These are phyloP conservation scores for Pipistrellus nathusii DNA, from an alignment of 2,797 vertebrate species.

Conservation along the genomic window DNA sequence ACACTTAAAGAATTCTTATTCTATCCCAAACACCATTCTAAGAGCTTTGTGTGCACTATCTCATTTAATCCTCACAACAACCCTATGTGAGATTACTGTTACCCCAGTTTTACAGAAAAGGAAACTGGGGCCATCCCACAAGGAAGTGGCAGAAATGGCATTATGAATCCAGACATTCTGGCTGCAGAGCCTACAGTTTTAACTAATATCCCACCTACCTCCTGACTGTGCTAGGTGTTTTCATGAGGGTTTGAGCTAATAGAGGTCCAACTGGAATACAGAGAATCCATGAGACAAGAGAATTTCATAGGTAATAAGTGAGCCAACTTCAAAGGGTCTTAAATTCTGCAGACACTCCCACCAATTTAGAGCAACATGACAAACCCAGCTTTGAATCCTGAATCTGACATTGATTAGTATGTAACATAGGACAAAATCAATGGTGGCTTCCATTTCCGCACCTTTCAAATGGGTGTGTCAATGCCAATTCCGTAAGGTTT, in stretches of 20 bases:
- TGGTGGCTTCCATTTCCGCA: background rate
- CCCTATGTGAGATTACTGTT: background rate
- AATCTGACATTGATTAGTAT: conserved; percentile 33
- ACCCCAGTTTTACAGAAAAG: background rate
- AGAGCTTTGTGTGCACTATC: background rate
- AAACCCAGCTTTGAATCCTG: background rate
- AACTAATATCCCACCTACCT: conserved; percentile 4
- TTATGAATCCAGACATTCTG: background rate
- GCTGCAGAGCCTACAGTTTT: background rate
- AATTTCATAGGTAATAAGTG: background rate
- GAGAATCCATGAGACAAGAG: background rate
- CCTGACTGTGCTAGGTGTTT: background rate
- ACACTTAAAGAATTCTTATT: conserved; percentile 36
- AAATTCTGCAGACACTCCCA: background rate
- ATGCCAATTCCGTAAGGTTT: background rate
- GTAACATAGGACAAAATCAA: background rate
- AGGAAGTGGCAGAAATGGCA: background rate
- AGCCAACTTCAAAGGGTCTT: background rate
- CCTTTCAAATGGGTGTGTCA: background rate
- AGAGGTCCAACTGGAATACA: background rate
- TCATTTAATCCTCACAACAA: conserved; percentile 52
- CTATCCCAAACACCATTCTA: background rate
- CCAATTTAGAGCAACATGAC: background rate
- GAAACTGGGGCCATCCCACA: background rate
- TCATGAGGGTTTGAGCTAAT: background rate